A percentile compares a stretch with the other conserved stretches of the same genome.
Conservation (phyloP, 2,797 vertebrate species). For the Phoeniculus purpureus region DNA sequence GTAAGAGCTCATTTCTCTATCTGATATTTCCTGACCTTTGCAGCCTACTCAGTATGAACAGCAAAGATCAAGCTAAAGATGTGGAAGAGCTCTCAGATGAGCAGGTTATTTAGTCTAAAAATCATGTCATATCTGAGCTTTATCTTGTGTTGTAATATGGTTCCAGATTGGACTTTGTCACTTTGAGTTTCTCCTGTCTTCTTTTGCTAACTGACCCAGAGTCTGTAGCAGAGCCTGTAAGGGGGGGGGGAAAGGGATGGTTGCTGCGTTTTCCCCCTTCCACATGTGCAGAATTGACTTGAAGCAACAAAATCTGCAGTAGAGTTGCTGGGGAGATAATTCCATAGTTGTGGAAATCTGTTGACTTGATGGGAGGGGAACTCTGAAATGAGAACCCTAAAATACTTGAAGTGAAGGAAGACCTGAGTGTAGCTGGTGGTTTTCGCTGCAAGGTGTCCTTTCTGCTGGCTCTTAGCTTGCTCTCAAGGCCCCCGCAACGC, state of each 20-base stretch:
- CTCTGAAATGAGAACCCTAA: background rate
- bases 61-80: constrained; percentile 24
- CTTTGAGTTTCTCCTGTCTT: background rate
- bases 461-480: background rate
- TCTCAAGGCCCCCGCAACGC: background rate
- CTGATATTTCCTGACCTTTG: constrained; percentile 50
- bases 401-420: background rate
- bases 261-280: background rate
- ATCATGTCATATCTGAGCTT: background rate
- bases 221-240: background rate
- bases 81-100: background rate
- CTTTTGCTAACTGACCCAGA: background rate
- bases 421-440: rapidly evolving
- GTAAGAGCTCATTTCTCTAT: constrained; percentile 21
- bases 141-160: background rate
- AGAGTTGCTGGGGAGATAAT: background rate
- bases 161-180: background rate
- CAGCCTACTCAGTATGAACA: background rate
- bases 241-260: background rate
- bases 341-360: background rate
- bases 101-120: background rate
- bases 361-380: background rate
- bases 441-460: background rate
- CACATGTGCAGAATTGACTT: background rate
- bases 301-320: background rate